Evolutionary conservation across 2,888 invertebrate species (phyloP).

Genomic region (Rotaria macrura): DNA sequence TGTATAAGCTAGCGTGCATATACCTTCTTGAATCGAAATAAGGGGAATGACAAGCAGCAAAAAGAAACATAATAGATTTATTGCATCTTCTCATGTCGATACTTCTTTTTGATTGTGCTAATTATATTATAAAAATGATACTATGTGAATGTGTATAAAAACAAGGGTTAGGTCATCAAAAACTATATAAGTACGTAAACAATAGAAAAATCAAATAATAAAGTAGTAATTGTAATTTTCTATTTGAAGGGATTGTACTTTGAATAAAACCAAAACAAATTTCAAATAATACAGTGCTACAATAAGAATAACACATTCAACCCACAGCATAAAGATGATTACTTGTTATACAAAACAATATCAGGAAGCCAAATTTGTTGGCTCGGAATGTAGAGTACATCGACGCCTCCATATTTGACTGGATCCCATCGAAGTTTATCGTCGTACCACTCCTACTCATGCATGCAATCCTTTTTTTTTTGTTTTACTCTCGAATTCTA

Average conservation of each 20-base stretch:
- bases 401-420: slow-evolving; percentile 79
- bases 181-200: neutral
- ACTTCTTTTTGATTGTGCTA: neutral
- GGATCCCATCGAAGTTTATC: slow-evolving; percentile 93
- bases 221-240: neutral
- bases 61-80: neutral
- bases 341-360: slow-evolving; percentile 33
- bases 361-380: slow-evolving; percentile 73
- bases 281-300: neutral
- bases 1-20: neutral
- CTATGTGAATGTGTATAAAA: neutral
- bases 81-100: neutral
- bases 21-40: neutral
- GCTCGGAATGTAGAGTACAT: slow-evolving; percentile 83
- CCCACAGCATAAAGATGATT: neutral
- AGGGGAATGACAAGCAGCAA: neutral
- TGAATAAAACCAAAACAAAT: neutral
- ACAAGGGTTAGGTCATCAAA: neutral
- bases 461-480: neutral
- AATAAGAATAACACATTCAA: neutral
- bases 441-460: slow-evolving; percentile 68
- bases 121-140: neutral
- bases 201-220: neutral
- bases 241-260: neutral
- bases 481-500: neutral